Percentiles rank a stretch among this genome's conserved stretches.
Evolutionary conservation across 2,888 invertebrate species (phyloP).

Genomic region (Bibio marci): DNA sequence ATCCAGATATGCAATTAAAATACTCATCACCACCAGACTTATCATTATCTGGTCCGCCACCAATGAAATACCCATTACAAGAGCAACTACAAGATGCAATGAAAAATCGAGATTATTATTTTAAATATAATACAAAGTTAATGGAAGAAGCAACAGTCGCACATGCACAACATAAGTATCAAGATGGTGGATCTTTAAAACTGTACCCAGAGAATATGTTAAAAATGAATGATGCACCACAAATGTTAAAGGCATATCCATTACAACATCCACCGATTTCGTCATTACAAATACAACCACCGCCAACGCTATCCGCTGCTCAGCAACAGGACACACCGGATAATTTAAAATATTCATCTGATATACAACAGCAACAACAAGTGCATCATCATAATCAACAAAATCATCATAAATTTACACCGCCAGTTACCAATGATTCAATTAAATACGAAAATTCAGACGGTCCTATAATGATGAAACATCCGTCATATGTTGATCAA

Average conservation of each 20-base stretch:
- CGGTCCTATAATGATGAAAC: conserved; percentile 8
- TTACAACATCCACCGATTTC: conserved; percentile 21
- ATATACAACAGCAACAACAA: background rate
- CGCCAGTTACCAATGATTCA: conserved; percentile 8
- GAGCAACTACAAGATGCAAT: conserved; percentile 21
- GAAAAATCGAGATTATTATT: conserved; percentile 25
- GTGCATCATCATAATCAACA: conserved; percentile 7
- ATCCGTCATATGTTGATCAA: background rate
- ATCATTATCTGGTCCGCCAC: conserved; percentile 16
- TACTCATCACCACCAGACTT: conserved; percentile 15
- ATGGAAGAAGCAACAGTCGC: conserved; percentile 12
- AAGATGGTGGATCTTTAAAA: conserved; percentile 14
- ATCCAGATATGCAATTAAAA: conserved; percentile 14
- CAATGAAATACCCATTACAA: conserved; percentile 11
- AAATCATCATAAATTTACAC: conserved; percentile 11
- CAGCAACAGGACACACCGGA: background rate
- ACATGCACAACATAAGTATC: conserved; percentile 5
- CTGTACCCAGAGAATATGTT: conserved; percentile 1
- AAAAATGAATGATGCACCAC: conserved; percentile 5
- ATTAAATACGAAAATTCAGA: conserved; percentile 10
- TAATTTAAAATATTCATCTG: conserved; percentile 1
- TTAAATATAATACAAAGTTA: conserved; percentile 14
- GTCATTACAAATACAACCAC: too few relatives aligned
- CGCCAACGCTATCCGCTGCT: too few relatives aligned
- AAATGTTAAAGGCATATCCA: conserved; percentile 11